These are phyloP conservation scores for Chelmon rostratus DNA, from an alignment of 2,797 vertebrate species.

Conservation along the genomic window DNA sequence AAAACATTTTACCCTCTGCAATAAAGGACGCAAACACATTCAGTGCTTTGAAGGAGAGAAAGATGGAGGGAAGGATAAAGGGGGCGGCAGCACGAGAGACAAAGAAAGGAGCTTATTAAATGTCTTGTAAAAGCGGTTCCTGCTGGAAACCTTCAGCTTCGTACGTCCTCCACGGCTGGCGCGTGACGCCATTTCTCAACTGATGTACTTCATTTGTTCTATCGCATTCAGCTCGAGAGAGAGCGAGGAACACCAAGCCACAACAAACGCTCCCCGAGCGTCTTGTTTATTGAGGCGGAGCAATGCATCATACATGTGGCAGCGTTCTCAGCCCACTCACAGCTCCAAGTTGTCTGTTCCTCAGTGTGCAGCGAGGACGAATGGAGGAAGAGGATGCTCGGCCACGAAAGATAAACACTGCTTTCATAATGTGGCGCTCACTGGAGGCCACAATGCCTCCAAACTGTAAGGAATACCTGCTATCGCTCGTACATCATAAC, in stretches of 20 bases:
- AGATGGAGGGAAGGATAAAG: conserved; percentile 35
- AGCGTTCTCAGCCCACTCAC: conserved; percentile 19
- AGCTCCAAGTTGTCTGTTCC: conserved; percentile 30
- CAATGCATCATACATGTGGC: conserved; percentile 50
- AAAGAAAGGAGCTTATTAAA: conserved; percentile 47
- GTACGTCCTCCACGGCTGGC: conserved; percentile 29
- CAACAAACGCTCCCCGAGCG: conserved; percentile 54
- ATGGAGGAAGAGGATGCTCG: conserved; percentile 19
- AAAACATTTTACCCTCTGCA: conserved; percentile 53
- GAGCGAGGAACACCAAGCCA: conserved; percentile 40
- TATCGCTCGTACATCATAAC: conserved; percentile 1
- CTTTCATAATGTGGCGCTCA: conserved; percentile 11
- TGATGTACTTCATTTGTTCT: conserved; percentile 50
- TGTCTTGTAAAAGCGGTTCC: conserved; percentile 63
- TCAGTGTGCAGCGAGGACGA: conserved; percentile 18
- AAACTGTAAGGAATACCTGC: neutral
- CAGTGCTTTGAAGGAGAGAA: conserved; percentile 49
- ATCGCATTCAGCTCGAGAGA: conserved; percentile 31
- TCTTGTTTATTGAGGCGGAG: conserved; percentile 65
- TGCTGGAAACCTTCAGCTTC: conserved; percentile 47
- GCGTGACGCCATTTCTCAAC: conserved; percentile 32
- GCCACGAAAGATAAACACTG: conserved; percentile 28
- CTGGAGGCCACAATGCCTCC: neutral
- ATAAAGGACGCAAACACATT: conserved; percentile 54
- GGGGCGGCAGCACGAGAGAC: conserved; percentile 23